These are phyloP conservation scores for Pseudeuparius sepicola DNA, from an alignment of 2,888 invertebrate genomes.

Conservation along the genomic window DNA sequence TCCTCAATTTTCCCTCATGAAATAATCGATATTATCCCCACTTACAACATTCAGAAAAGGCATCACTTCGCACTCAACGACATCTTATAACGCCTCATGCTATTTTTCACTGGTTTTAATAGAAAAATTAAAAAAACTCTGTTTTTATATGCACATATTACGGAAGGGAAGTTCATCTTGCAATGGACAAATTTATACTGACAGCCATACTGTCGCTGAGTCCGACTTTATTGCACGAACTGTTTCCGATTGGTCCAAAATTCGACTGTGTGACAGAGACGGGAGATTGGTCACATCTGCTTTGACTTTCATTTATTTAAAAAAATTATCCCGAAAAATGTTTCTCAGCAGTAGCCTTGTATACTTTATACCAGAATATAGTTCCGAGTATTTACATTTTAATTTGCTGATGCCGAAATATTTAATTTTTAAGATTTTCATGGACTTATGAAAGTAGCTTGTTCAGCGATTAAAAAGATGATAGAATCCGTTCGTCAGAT, in stretches of 20 bases:
- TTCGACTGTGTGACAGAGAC: background rate
- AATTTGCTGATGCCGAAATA: too few species aligned
- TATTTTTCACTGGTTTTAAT: constrained; percentile 28
- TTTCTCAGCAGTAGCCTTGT: too few species aligned
- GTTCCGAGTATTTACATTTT: too few species aligned
- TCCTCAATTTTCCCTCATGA: too few species aligned
- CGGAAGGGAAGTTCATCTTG: constrained; percentile 78
- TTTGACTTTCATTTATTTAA: constrained; percentile 9
- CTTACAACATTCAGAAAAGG: too few species aligned
- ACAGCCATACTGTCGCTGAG: constrained; percentile 86
- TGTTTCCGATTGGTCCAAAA: constrained; percentile 53
- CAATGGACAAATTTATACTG: constrained; percentile 94
- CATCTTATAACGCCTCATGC: constrained; percentile 35
- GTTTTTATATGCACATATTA: constrained; percentile 40
- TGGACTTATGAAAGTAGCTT: too few species aligned
- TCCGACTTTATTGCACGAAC: constrained; percentile 71
- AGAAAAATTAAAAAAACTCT: constrained; percentile 30
- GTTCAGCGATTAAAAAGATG: too few species aligned
- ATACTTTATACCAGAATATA: too few species aligned
- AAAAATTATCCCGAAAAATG: too few species aligned
- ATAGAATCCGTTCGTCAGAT: too few species aligned
- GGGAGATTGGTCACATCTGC: constrained; percentile 1
- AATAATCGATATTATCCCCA: too few species aligned
- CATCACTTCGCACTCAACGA: constrained; percentile 27
- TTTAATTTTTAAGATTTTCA: too few species aligned